A percentile compares a stretch with the other conserved stretches of the same genome.
Conservation (phyloP, 35 echinoderm and acorn worm species). For the Apostichopus parvimensis region DNA sequence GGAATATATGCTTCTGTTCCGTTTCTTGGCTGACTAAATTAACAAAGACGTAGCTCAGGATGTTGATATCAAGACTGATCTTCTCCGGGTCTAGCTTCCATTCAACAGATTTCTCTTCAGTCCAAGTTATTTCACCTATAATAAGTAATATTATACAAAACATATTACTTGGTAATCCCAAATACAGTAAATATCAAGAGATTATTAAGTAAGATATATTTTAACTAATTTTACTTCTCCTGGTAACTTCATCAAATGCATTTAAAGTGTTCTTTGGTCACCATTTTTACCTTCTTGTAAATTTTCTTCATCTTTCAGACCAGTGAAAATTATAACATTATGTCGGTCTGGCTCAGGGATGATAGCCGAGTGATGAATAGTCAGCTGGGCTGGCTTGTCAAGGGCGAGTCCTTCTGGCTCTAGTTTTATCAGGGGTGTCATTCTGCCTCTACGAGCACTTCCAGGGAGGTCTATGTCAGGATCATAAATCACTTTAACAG, state of each 20-base stretch:
- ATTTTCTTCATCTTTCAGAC: not conserved
- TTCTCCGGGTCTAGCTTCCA: not conserved
- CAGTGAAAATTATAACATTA: not conserved
- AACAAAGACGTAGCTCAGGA: conserved; percentile 11
- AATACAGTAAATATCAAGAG: too few species aligned
- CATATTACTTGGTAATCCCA: too few species aligned
- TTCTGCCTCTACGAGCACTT: not conserved
- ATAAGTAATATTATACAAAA: not conserved
- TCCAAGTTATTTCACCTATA: conserved; percentile 22
- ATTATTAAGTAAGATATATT: too few species aligned
- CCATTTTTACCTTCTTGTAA: too few species aligned
- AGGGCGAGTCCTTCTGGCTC: not conserved
- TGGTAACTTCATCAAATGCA: too few species aligned
- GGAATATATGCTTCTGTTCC: not conserved
- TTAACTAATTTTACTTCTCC: too few species aligned
- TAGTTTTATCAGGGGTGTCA: not conserved
- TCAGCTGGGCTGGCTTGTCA: not conserved
- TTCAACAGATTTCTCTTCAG: conserved; percentile 9
- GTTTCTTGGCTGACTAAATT: conserved; percentile 1
- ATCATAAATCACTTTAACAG: not conserved
- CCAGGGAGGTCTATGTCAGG: not conserved
- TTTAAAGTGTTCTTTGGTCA: too few species aligned
- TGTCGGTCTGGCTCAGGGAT: not conserved
- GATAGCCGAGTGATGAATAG: not conserved
- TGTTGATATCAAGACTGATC: conserved; percentile 21